Conservation (phyloP, 2,797 vertebrate species). For the Labroides dimidiatus region DNA sequence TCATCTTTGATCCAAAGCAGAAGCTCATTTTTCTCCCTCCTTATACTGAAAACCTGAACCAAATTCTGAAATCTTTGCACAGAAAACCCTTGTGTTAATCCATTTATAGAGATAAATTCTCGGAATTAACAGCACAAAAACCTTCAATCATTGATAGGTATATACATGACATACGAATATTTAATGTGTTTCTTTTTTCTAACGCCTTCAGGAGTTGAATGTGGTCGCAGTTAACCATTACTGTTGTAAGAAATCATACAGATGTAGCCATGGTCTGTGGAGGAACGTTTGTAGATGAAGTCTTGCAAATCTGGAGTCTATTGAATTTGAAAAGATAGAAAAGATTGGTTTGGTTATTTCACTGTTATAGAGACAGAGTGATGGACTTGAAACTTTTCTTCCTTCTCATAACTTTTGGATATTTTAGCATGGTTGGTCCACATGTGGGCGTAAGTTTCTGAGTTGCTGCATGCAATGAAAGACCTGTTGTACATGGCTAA, state of each 20-base stretch:
- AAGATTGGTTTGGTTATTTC: neutral
- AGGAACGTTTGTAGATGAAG: neutral
- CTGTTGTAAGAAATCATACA: neutral
- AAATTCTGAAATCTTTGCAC: too few species aligned
- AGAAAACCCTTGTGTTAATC: too few species aligned
- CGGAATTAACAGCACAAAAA: too few species aligned
- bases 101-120: too few species aligned
- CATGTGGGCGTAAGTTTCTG: neutral
- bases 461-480: neutral
- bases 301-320: neutral
- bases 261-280: neutral
- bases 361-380: neutral
- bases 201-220: too few species aligned
- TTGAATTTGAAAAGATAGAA: neutral
- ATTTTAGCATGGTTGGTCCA: neutral
- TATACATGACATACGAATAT: neutral
- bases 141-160: neutral
- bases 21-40: conserved; percentile 4
- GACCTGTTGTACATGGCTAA: neutral
- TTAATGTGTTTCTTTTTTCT: neutral
- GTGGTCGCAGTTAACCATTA: neutral
- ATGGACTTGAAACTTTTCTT: neutral
- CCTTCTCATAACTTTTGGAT: neutral
- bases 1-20: too few species aligned
- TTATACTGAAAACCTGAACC: neutral